Base-by-base conservation (phyloP, 2,113 vertebrate genomes). In the Loxodonta africana region DNA sequence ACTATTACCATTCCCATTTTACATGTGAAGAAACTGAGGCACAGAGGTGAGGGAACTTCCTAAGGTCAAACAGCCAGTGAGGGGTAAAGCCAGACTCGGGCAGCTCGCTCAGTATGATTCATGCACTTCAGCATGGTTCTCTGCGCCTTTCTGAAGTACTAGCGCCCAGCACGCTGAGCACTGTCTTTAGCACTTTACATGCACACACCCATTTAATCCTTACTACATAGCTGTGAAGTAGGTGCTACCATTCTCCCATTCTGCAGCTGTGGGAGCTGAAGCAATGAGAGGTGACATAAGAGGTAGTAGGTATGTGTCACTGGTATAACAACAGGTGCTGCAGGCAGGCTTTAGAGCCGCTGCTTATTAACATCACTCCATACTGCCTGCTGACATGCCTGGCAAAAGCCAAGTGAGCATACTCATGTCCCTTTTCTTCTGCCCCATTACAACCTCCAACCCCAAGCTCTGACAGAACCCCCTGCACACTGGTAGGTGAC, bases 101-200 rank as follows among this genome's bases (percentile, higher is more conserved):
- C 10, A n/a, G 46, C 60, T 83, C 44, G 12, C 73, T 84, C 10
- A 62, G 3, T 62, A 62, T 62, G 21, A 23, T 62, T 28, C 60
- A 15, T 0, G 12, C 0, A 1, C 25, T 30, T 69, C 0, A 21
- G 44, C 41, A 17, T 1, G 10, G 67, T 48, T 67, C 26, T 63
- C 41, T 73, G 41, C 23, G 48, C 71, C 44, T 80, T 71, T 67
- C 0, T 0, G 51, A 81, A 91, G 25, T 8, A 18, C 62, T 51
- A 17, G 12, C 2, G 25, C 77, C 60, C 46, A 62, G 30, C 10
- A 26, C 3, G 10, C 1, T 3, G 10, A 53, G 25, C 28, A 26
- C 15, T n/a, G 33, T 26, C 30, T 28, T 28, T 41, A 48, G 94
- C 18, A 6, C n/a, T 83, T 60, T 6, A 51, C 62, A 48, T 8